Conservation (phyloP, 2,888 invertebrate species). For the Steromphala cineraria region DNA sequence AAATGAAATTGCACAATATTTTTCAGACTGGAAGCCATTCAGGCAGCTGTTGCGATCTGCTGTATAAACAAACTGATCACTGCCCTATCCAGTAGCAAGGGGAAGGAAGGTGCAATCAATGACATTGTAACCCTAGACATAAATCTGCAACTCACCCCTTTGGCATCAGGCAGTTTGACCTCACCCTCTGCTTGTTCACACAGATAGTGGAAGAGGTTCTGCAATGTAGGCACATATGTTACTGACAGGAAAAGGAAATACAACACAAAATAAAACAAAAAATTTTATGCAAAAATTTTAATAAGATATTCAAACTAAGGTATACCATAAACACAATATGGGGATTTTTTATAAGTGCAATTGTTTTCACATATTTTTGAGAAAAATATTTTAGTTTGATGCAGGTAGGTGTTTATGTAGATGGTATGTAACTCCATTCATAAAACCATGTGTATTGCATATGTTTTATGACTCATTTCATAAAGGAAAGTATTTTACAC, state of each 20-base stretch:
- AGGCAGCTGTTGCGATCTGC: too few species aligned
- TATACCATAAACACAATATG: too few species aligned
- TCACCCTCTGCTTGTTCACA: conserved; percentile 92
- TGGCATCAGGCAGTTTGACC: conserved; percentile 91
- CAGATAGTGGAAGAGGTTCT: conserved; percentile 96
- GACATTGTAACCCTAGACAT: neutral
- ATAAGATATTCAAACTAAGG: neutral
- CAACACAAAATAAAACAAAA: neutral
- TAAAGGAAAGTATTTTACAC: too few species aligned
- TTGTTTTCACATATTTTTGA: too few species aligned
- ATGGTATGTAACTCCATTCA: too few species aligned
- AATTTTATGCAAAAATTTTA: neutral
- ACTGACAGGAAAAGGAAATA: neutral
- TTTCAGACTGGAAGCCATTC: too few species aligned
- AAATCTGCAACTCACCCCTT: conserved; percentile 78
- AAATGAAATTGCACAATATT: too few species aligned
- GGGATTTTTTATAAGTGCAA: too few species aligned
- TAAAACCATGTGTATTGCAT: too few species aligned
- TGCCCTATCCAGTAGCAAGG: neutral
- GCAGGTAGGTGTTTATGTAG: too few species aligned
- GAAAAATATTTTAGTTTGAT: neutral
- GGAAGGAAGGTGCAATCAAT: neutral
- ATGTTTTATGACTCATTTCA: too few species aligned
- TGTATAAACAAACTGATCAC: neutral
- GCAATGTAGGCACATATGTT: conserved; percentile 42